phyloP scores from a whole-genome alignment of 2,888 invertebrate genomes.

The Pogonocherus hispidulus region DNA sequence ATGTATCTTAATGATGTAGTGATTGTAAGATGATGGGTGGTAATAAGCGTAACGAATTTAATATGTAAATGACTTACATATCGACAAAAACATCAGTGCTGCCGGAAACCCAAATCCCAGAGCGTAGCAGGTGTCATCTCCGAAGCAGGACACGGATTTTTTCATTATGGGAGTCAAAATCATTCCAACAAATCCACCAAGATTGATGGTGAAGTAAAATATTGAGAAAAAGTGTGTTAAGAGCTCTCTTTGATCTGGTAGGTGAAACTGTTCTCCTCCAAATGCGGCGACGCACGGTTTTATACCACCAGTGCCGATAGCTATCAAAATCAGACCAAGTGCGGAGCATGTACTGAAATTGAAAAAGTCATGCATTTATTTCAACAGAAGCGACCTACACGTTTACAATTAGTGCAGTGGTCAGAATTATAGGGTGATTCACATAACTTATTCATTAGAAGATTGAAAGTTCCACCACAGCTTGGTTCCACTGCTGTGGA shows the following conservation, averaged over 20 bases:
- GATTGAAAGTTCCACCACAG: too few relatives aligned
- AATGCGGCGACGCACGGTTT: slow-evolving; percentile 91
- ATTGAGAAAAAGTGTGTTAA: slow-evolving; percentile 83
- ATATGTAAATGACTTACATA: slow-evolving; percentile 74
- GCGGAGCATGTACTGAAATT: slow-evolving; percentile 71
- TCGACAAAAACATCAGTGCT: slow-evolving; percentile 77
- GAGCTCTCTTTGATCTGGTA: slow-evolving; percentile 78
- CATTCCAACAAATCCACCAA: slow-evolving; percentile 77
- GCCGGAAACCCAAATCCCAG: slow-evolving; percentile 86
- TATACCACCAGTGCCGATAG: slow-evolving; percentile 86
- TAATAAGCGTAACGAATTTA: too few relatives aligned
- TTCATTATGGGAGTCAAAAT: slow-evolving; percentile 81
- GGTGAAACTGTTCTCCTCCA: slow-evolving; percentile 86
- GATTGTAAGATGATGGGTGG: too few relatives aligned
- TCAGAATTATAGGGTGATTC: too few relatives aligned
- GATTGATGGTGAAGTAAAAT: slow-evolving; percentile 87
- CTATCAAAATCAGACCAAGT: slow-evolving; percentile 75
- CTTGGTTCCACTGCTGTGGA: too few relatives aligned
- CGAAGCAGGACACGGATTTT: slow-evolving; percentile 76
- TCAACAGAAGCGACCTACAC: too few relatives aligned
- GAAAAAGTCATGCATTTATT: background rate
- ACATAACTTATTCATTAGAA: too few relatives aligned
- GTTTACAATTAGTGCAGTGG: too few relatives aligned
- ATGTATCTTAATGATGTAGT: too few relatives aligned
- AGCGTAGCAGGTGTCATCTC: slow-evolving; percentile 79